These are phyloP conservation scores for Crenichthys baileyi DNA, from an alignment of 2,797 vertebrate species.

Conservation along the genomic window DNA sequence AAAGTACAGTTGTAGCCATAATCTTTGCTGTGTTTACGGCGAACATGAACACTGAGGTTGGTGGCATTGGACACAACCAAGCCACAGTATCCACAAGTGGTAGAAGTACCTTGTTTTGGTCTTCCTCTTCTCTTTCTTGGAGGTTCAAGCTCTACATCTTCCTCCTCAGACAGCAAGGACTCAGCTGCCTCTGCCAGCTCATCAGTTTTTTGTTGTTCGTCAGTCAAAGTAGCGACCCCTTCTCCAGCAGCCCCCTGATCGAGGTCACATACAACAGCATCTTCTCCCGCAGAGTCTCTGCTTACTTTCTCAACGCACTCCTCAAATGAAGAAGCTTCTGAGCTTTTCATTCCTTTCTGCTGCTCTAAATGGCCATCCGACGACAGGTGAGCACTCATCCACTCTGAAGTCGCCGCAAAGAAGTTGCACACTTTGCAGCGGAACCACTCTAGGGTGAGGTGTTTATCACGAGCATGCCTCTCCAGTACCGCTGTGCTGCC, in stretches of 20 bases:
- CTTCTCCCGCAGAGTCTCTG: conserved; percentile 32
- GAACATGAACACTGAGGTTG: conserved; percentile 94
- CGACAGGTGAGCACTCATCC: conserved; percentile 91
- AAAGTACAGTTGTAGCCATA: conserved; percentile 95
- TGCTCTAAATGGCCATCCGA: conserved; percentile 88
- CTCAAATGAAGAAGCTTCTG: conserved; percentile 82
- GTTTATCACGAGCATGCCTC: conserved; percentile 87
- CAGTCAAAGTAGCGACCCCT: background rate
- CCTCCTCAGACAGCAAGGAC: conserved; percentile 45
- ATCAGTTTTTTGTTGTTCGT: conserved; percentile 37
- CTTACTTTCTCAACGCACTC: conserved; percentile 85
- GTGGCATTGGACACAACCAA: conserved; percentile 94
- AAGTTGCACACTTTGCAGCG: conserved; percentile 91
- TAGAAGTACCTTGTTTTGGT: conserved; percentile 84
- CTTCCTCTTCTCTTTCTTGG: conserved; percentile 85
- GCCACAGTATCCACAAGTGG: conserved; percentile 91
- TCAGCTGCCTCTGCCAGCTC: conserved; percentile 44
- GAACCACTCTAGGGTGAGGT: conserved; percentile 86
- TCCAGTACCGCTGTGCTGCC: conserved; percentile 87
- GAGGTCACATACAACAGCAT: conserved; percentile 59
- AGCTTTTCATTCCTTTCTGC: conserved; percentile 82
- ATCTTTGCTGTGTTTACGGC: conserved; percentile 95
- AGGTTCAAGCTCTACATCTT: conserved; percentile 56
- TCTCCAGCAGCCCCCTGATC: conserved; percentile 34
- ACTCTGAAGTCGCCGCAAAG: conserved; percentile 88